Percentiles rank a stretch among this genome's conserved stretches.
These are phyloP conservation scores for Nettapus auritus DNA, from an alignment of 2,113 vertebrate genomes.

Conservation along the genomic window DNA sequence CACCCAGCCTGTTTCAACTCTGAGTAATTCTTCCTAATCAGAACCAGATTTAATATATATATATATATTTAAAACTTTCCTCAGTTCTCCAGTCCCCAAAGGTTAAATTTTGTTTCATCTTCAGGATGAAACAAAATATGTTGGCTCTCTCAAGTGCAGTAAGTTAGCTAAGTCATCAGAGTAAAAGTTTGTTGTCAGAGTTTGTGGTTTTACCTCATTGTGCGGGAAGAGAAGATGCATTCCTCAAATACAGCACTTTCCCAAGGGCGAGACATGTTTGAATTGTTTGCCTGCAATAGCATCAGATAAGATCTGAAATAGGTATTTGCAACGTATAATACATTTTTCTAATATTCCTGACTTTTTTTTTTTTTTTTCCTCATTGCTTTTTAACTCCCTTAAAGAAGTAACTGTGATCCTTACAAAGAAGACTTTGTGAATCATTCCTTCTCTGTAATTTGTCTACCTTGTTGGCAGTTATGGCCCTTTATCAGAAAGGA, in stretches of 20 bases:
- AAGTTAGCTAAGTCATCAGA: not conserved
- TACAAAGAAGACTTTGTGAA: rapidly evolving
- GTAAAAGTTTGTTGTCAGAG: not conserved
- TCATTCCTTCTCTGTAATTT: not conserved
- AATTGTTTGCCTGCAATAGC: not conserved
- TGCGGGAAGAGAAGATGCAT: not conserved
- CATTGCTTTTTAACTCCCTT: not conserved
- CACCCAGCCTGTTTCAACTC: not conserved
- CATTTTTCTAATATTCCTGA: not conserved
- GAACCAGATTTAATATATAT: not conserved
- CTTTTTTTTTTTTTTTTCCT: not conserved
- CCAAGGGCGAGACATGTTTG: not conserved
- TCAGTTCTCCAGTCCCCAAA: rapidly evolving
- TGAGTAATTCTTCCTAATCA: not conserved
- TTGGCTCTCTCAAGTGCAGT: not conserved
- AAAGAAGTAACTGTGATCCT: not conserved
- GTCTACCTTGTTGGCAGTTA: not conserved
- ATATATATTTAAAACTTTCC: not conserved
- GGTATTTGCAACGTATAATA: not conserved
- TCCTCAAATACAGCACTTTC: not conserved
- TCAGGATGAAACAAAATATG: not conserved
- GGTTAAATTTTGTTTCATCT: not conserved
- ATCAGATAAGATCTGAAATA: not conserved
- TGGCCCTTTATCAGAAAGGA: not conserved
- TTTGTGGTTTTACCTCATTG: not conserved